A percentile compares a stretch with the other conserved stretches of the same genome.
phyloP scores from a whole-genome alignment of 2,797 vertebrate species.

The Myotis findleyi region DNA sequence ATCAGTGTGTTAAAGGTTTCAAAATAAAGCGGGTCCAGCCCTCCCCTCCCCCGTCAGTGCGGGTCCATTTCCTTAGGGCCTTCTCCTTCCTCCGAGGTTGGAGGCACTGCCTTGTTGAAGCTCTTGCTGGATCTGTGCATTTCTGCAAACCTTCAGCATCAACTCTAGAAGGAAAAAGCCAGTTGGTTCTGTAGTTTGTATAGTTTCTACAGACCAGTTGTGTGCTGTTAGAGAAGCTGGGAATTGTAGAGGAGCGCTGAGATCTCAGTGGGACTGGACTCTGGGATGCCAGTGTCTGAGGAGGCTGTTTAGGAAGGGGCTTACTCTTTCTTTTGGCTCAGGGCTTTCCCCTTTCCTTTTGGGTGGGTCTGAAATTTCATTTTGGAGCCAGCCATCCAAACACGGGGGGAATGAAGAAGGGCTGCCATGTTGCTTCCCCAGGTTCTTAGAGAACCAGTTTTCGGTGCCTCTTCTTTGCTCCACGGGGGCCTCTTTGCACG shows the following conservation, averaged over 20 bases:
- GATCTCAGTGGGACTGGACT: not conserved
- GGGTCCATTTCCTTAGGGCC: not conserved
- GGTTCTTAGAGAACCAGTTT: not conserved
- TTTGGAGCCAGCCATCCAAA: not conserved
- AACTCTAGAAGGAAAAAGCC: constrained; percentile 6
- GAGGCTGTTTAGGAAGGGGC: not conserved
- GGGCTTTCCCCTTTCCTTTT: constrained; percentile 34
- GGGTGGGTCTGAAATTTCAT: not conserved
- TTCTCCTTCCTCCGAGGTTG: not conserved
- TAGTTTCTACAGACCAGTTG: not conserved
- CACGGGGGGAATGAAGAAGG: not conserved
- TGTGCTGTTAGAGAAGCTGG: constrained; percentile 34
- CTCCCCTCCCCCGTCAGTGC: not conserved
- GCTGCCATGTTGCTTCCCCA: not conserved
- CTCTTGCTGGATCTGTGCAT: not conserved
- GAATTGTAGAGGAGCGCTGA: not conserved
- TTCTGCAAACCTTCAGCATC: not conserved
- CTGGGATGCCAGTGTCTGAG: not conserved
- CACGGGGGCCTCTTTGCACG: not conserved
- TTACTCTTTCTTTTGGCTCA: not conserved
- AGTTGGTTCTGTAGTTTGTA: not conserved
- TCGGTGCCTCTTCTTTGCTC: not conserved
- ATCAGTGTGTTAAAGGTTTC: constrained; percentile 46
- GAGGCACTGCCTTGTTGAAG: not conserved
- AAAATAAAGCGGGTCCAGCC: constrained; percentile 47